A percentile compares a stretch with the other conserved stretches of the same genome.
phyloP scores from a whole-genome alignment of 2,113 vertebrate species.

The Galeopterus variegatus region DNA sequence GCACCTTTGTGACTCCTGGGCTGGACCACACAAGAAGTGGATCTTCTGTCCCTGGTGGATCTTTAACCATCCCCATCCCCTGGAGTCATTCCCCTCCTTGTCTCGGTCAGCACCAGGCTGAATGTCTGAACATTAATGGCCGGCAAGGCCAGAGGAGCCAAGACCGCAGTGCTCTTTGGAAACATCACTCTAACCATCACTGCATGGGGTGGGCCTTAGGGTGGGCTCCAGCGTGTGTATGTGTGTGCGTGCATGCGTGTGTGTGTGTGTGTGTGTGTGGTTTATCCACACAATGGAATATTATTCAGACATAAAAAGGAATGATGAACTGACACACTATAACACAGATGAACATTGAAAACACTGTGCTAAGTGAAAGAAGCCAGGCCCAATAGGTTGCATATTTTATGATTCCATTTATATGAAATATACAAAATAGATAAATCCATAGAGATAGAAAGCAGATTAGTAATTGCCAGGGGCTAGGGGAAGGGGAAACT shows the following conservation, averaged over 20 bases:
- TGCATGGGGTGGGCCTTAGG: background rate
- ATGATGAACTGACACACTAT: background rate
- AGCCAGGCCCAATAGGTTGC: background rate
- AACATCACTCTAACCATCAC: background rate
- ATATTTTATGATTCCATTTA: background rate
- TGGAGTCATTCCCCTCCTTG: background rate
- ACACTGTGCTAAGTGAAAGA: background rate
- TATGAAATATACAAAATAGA: background rate
- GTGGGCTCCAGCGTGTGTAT: background rate
- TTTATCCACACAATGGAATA: background rate
- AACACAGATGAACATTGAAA: background rate
- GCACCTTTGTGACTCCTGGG: background rate
- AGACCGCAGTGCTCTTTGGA: background rate
- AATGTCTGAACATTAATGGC: background rate
- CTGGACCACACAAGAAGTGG: conserved; percentile 5
- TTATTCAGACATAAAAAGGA: background rate
- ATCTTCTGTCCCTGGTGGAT: conserved; percentile 14
- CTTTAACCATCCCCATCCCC: background rate
- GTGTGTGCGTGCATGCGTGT: background rate
- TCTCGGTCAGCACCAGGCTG: background rate
- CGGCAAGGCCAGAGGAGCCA: background rate
- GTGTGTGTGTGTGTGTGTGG: background rate
- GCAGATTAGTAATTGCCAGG: background rate
- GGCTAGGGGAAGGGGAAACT: background rate
- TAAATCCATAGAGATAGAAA: background rate